Base-by-base conservation (phyloP, 2,888 invertebrate species). In the Mayetiola destructor region DNA sequence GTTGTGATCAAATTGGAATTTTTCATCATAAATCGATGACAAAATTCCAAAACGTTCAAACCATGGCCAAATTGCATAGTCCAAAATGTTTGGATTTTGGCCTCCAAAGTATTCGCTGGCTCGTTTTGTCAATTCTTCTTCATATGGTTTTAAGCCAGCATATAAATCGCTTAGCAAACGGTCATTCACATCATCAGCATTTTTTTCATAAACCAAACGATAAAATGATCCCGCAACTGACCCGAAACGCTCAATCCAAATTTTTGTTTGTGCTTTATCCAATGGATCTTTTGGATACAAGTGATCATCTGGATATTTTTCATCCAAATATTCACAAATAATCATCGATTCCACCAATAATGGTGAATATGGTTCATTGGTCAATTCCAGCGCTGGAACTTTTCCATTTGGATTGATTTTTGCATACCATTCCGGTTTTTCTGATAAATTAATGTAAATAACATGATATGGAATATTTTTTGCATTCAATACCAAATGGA, bases 61-160 rank as follows among this genome's bases (percentile, higher is more conserved):
- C 84, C 88, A 89, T 2, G 89, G 89, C 88, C 88, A 89, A 62
- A 89, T 80, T 77, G 88, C 87, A 63, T 82, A 84, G 68, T 90
- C 89, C 56, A 88, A 72, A 77, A 85, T 80, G 52, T 88, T 88
- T 1, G 88, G 85, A 58, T 78, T 77, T 56, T 73, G 72, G 0
- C 87, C 86, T 59, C 80, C 76, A 62, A 86, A 80, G 68, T 77
- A 89, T 56, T 75, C 75, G 1, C 80, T 80, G 20, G 77, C 78
- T 55, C 88, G 77, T 21, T 71, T 71, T 27, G 67, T 68, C 5
- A 89, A 68, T 66, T 85, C 85, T 55, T 75, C 75, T 66, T 89
- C 84, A 56, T 85, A 79, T 1, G 2, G 2, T n/a, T 20, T 12
- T 3, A 55, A 23, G 35, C 23, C 55, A 6, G 1, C 14, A 9